A percentile compares a stretch with the other conserved stretches of the same genome.
phyloP scores from a whole-genome alignment of 2,113 vertebrate species.

The Amia ocellicauda region DNA sequence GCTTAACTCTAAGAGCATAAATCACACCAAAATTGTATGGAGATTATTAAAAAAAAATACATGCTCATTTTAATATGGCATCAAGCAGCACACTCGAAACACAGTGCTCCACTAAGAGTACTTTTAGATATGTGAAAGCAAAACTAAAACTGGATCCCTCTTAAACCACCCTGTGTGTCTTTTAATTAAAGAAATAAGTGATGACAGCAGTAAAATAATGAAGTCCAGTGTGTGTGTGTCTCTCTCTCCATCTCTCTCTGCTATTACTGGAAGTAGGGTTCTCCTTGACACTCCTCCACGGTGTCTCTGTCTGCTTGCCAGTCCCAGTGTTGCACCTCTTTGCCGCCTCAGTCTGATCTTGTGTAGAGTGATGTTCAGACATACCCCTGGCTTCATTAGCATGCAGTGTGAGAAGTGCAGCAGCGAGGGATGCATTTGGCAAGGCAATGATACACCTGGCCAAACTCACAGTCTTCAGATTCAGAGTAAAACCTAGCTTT shows the following conservation, averaged over 20 bases:
- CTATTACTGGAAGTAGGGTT: not conserved
- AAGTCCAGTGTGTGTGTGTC: not conserved
- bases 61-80: too few species aligned
- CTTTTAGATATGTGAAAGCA: too few species aligned
- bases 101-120: too few species aligned
- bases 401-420: conserved; percentile 56
- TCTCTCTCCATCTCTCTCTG: not conserved
- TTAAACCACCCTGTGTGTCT: too few species aligned
- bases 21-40: not conserved
- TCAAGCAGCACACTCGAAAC: too few species aligned
- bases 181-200: not conserved
- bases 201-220: not conserved
- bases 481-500: too few species aligned
- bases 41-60: too few species aligned
- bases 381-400: conserved; percentile 57
- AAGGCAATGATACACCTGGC: conserved; percentile 66
- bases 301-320: conserved; percentile 68
- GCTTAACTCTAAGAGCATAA: not conserved
- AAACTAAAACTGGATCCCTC: too few species aligned
- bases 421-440: conserved; percentile 71
- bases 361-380: conserved; percentile 71
- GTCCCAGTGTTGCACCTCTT: conserved; percentile 67
- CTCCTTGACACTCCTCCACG: conserved; percentile 64
- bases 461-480: conserved; percentile 37
- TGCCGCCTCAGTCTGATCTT: conserved; percentile 69